A percentile compares a stretch with the other conserved stretches of the same genome.
These are phyloP conservation scores for Parthenolecanium corni DNA, from an alignment of 2,888 invertebrate species.

Conservation along the genomic window DNA sequence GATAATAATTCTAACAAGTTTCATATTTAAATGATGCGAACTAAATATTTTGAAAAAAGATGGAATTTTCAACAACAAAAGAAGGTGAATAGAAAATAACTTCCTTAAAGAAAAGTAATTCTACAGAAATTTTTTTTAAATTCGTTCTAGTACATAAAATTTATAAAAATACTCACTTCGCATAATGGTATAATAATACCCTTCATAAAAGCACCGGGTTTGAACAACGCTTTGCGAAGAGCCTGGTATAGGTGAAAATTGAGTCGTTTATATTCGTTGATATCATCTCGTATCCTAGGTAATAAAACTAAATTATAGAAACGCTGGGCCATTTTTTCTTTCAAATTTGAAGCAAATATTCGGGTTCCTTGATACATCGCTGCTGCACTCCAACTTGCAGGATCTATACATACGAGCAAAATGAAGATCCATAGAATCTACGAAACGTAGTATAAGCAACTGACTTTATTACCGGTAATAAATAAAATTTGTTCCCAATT, in stretches of 20 bases:
- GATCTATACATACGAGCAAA: constrained; percentile 50
- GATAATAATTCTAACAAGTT: no score
- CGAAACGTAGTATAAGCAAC: no score
- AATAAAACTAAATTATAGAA: constrained; percentile 87
- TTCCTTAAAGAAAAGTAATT: no score
- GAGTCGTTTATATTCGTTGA: constrained; percentile 84
- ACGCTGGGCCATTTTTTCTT: constrained; percentile 90
- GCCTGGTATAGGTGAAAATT: constrained; percentile 96
- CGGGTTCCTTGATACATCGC: constrained; percentile 93
- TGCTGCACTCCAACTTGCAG: constrained; percentile 94
- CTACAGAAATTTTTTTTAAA: no score
- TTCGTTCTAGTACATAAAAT: no score
- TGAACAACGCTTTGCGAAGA: constrained; percentile 80
- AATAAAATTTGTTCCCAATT: constrained; percentile 91
- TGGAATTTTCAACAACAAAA: no score
- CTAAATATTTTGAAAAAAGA: no score
- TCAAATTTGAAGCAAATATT: constrained; percentile 93
- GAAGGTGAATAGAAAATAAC: no score
- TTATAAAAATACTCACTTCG: constrained; percentile 40
- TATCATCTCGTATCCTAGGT: constrained; percentile 86
- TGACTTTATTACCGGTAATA: constrained; percentile 49
- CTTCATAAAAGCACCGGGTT: constrained; percentile 97
- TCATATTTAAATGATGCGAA: no score
- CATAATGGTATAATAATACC: constrained; percentile 55
- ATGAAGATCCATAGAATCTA: no score